Base-by-base conservation (phyloP, 2,797 vertebrate genomes). In the Rhinophrynus dorsalis region DNA sequence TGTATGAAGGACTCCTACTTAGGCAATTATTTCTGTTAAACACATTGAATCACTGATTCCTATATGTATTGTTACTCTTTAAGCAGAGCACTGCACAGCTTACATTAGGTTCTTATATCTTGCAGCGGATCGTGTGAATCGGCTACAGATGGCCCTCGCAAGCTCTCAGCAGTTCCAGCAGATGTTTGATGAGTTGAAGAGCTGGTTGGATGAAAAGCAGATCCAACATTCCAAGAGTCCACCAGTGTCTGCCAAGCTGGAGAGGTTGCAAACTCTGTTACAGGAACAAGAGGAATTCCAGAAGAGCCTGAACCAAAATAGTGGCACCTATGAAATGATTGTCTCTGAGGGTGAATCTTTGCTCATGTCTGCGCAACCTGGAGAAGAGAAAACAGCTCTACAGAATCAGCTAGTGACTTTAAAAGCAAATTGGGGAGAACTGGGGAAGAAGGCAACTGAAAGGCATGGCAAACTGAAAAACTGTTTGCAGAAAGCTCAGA, bases 91-190 rank as follows among this genome's bases (percentile, higher is more conserved):
- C n/a, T n/a, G n/a, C n/a, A n/a, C n/a, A n/a, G n/a, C n/a, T n/a
- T n/a, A n/a, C n/a, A n/a, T n/a, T n/a, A n/a, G n/a, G 3, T 3
- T 45, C 7, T 67, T 45, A 1, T 23, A 5, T 59, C 57, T 78
- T 76, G 6, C 81, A 99, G 97, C 92, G 17, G 96, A 98, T 78
- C 91, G 96, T 35, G 91, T 99, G 80, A 96, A 95, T 68, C 95
- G 96, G 81, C 92, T 99, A 40, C 97, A 99, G 84, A 90, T 91
- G 0, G 93, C 94, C 0, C 92, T 99, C 15, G 97, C 94, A 0
- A 98, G 94, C 80, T 98, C 96, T 32, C 95, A 99, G 86, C 97
- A 99, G 85, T 99, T 99, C 88, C 96, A 99, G 83, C 96, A 99
- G 84, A 99, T 96, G 94, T 99, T 98, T 63, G 91, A 96, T 78